Conservation (phyloP, 2,113 vertebrate species). For the Seriola quinqueradiata region DNA sequence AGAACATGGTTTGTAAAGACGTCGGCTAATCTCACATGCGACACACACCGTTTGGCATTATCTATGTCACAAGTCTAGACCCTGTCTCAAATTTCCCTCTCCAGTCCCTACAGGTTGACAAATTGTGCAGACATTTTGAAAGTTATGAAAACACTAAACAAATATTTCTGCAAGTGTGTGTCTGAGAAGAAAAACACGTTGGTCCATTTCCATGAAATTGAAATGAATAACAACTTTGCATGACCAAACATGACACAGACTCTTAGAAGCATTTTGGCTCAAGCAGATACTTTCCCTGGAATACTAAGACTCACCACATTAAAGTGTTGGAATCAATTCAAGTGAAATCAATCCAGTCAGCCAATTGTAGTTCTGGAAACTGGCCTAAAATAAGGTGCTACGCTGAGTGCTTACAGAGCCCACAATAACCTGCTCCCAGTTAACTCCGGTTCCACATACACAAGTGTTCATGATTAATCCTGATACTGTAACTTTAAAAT, state of each 20-base stretch:
- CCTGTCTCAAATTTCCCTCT: neutral
- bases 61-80: neutral
- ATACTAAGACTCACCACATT: neutral
- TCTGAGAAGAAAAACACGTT: neutral
- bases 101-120: neutral
- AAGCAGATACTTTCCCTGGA: neutral
- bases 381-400: neutral
- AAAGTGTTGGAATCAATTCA: slow-evolving; percentile 4
- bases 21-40: neutral
- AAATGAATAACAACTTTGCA: neutral
- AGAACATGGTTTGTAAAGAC: too few species aligned
- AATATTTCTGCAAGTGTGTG: neutral
- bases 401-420: neutral
- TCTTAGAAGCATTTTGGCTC: neutral
- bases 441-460: neutral
- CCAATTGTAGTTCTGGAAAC: slow-evolving; percentile 13
- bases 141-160: neutral
- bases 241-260: neutral
- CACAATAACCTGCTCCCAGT: neutral
- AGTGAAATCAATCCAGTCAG: neutral
- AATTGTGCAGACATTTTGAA: neutral
- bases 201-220: neutral
- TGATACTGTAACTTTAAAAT: too few species aligned
- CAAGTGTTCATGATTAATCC: neutral
- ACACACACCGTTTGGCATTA: neutral